Percentiles rank a stretch among this genome's conserved stretches.
These are phyloP conservation scores for Oreochromis niloticus DNA, from an alignment of 2,113 vertebrate genomes.

Conservation along the genomic window DNA sequence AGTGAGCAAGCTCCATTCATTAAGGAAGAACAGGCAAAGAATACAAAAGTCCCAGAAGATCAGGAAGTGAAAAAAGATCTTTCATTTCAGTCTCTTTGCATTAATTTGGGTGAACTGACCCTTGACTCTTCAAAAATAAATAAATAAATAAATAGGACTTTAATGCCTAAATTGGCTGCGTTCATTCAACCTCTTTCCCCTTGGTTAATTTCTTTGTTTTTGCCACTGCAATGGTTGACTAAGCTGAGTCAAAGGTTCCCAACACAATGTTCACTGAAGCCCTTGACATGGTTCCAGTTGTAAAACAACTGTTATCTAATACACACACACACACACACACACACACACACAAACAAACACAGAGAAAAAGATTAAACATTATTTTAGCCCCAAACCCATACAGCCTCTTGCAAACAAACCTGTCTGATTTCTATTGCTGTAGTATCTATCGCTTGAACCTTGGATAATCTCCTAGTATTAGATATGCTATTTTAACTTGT, in stretches of 20 bases:
- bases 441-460: neutral
- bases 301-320: neutral
- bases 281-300: neutral
- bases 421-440: neutral
- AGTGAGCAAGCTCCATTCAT: neutral
- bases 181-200: neutral
- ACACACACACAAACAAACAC: neutral
- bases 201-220: neutral
- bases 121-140: neutral
- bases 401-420: neutral
- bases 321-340: neutral
- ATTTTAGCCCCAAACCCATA: neutral
- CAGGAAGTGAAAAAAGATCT: neutral
- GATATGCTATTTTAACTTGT: neutral
- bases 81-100: neutral
- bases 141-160: neutral
- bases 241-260: neutral
- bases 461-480: neutral
- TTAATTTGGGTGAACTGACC: neutral
- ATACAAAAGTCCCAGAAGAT: neutral
- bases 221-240: neutral
- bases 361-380: neutral
- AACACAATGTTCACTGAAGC: neutral
- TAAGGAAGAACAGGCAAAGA: neutral
- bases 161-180: neutral